Evolutionary conservation across 2,888 invertebrate genomes (phyloP), one percentile per base, ranked within the genome.

Genomic region (Protodeltote pygarga): DNA sequence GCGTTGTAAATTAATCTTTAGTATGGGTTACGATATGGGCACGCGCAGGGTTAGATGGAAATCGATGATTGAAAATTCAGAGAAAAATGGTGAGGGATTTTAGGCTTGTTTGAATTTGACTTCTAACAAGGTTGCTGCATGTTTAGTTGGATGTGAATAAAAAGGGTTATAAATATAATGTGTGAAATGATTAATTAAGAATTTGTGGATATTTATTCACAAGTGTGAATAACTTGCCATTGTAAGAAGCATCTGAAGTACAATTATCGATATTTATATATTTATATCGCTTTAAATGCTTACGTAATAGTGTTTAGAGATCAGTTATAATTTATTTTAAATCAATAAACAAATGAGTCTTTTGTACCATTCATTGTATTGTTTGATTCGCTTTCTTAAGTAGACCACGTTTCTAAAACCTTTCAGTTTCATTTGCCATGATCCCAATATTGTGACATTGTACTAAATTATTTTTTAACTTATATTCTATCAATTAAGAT

Each of bases 171-270:
- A 31, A 48, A 38, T 48, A 58, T 40, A n/a, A 32, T 40, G 44
- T 48, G 21, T 62, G 48, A 5, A 48, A 48, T 33, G 17, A 28
- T 37, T 46, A 15, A 25, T 14, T 40, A 38, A 41, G 49, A 54
- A 40, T 51, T 50, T 58, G 61, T 66, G 62, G 65, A 74, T 68
- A 71, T 73, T 71, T 68, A 41, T 65, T 63, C 46, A 57, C 48
- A 38, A 23, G 40, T 19, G 65, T 71, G 65, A 58, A 51, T 67
- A 71, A 71, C 38, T 72, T 76, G 72, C 69, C 72, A 73, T 72
- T 71, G 53, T 63, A 54, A 17, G 52, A 55, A 76, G 83, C 83
- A 85, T 83, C 83, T 81, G 70, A 75, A 84, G 84, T 84, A 85
- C 82, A 85, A 81, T 39, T 75, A 64, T 61, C 9, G 3, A 29